Base-by-base conservation (phyloP, 2,797 vertebrate species). In the Anguilla pacifica region DNA sequence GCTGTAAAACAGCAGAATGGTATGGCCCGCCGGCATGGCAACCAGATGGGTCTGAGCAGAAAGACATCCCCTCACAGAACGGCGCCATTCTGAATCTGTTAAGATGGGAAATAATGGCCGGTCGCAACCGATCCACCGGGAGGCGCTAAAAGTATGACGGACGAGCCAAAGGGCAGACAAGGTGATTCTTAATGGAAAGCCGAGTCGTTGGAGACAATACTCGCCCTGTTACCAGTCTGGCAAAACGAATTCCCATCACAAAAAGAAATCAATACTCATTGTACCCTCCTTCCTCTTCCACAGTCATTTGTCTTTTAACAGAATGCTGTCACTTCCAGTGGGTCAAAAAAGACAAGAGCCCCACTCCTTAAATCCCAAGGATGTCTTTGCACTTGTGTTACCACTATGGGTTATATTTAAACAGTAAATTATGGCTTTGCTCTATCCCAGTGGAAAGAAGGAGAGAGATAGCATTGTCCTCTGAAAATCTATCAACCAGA, bases 181-280 rank as follows among this genome's bases (percentile, higher is more conserved):
- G 93, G 92, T 93, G 91, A 89, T 72, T 86, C 86, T 89, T 92
- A 93, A 93, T 92, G 91, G 90, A 92, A 90, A 90, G 87, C 49
- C 88, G 86, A 89, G 57, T 88, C 82, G 72, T 79, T 28, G 79
- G 90, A 91, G 89, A 92, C 90, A 89, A 90, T 86, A 90, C 90
- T 83, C 87, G 88, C 90, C 91, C 87, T 91, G 91, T 82, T 89
- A 86, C 89, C 90, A 88, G 89, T 86, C 88, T 89, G 89, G 90
- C 87, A 94, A 96, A 96, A 96, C 93, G 92, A 96, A 92, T 92
- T 94, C 92, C 89, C 91, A 90, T 94, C 93, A 92, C 93, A 94
- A 93, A 95, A 79, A 94, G 91, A 95, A 95, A 97, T 96, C 96
- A 94, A 96, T 96, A 95, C 89, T 93, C 93, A 94, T 94, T 93